phyloP scores from a whole-genome alignment of 2,797 vertebrate species.

The Brotogeris chrysoptera region DNA sequence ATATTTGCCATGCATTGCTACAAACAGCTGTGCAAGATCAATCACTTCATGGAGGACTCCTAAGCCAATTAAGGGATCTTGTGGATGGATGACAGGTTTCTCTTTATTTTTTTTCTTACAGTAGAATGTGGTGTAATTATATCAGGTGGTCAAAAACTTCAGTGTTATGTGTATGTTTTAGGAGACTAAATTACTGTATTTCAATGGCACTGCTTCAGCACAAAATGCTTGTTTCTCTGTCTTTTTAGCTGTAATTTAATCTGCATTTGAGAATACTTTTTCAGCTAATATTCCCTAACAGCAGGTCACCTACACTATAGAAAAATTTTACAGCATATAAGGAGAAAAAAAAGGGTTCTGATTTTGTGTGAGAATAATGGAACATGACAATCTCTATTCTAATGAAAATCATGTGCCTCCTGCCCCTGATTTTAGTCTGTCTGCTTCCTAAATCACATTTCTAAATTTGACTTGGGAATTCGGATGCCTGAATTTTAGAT shows the following conservation, averaged over 20 bases:
- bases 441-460: not conserved
- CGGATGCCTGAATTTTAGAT: not conserved
- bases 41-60: not conserved
- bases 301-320: not conserved
- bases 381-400: not conserved
- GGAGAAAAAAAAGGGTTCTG: not conserved
- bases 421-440: not conserved
- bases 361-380: not conserved
- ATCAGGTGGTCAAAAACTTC: not conserved
- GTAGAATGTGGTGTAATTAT: not conserved
- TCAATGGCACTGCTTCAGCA: not conserved
- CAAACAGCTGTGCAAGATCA: slow-evolving; percentile 29
- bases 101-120: not conserved
- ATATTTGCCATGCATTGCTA: not conserved
- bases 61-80: slow-evolving; percentile 29
- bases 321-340: not conserved
- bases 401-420: not conserved
- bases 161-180: not conserved
- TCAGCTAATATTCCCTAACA: not conserved
- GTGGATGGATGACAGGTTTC: not conserved
- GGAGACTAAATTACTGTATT: not conserved
- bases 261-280: not conserved
- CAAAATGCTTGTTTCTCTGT: not conserved
- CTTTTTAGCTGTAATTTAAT: not conserved
- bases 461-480: not conserved